phyloP scores from a whole-genome alignment of 2,888 invertebrate species.

The Idaea straminata region DNA sequence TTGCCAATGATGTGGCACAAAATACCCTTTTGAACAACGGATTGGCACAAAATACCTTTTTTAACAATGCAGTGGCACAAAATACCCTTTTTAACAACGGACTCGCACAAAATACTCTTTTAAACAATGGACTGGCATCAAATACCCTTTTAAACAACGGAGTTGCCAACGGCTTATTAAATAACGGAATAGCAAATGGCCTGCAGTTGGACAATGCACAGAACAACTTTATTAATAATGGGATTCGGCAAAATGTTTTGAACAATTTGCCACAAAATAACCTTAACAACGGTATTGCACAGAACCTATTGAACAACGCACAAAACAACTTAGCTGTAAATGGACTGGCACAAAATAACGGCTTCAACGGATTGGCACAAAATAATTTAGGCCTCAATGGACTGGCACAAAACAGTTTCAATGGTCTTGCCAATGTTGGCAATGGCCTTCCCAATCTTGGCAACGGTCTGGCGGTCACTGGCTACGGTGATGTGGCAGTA shows the following conservation, averaged over 20 bases:
- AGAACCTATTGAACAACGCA: background rate
- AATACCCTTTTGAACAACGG: background rate
- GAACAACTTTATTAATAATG: no score
- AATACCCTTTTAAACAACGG: background rate
- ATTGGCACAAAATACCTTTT: background rate
- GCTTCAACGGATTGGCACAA: constrained; percentile 26
- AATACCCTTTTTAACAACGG: background rate
- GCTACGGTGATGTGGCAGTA: constrained; percentile 54
- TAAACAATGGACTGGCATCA: background rate
- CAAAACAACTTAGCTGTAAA: background rate
- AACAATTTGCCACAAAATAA: background rate
- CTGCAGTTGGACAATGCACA: no score
- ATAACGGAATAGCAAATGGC: no score
- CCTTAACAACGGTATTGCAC: background rate
- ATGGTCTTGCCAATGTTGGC: constrained; percentile 8
- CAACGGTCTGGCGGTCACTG: constrained; percentile 25
- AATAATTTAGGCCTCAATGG: constrained; percentile 26
- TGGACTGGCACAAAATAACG: no score
- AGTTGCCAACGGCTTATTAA: background rate
- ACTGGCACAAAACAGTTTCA: constrained; percentile 14
- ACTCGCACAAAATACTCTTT: background rate
- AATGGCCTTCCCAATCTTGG: constrained; percentile 9
- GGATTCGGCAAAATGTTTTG: no score
- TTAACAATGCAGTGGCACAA: background rate
- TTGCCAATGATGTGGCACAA: constrained; percentile 8